Conservation (phyloP, 2,888 invertebrate species). For the Acanthosepion lycidas region DNA sequence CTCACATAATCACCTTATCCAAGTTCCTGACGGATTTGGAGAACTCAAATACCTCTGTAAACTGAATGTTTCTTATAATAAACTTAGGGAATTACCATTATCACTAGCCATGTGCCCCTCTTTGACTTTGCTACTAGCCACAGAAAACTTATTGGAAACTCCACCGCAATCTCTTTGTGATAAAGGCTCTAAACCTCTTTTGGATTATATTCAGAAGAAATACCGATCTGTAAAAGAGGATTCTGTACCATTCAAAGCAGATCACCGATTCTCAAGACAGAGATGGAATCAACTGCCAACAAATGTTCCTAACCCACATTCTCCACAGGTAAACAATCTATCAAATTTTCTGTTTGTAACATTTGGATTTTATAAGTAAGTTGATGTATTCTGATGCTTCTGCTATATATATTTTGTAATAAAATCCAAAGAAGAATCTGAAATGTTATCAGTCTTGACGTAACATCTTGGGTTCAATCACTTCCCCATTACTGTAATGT, state of each 20-base stretch:
- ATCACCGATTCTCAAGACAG: slow-evolving; percentile 68
- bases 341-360: not conserved
- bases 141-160: slow-evolving; percentile 66
- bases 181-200: slow-evolving; percentile 65
- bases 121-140: slow-evolving; percentile 67
- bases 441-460: too few species aligned
- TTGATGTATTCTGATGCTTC: too few species aligned
- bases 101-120: slow-evolving; percentile 67
- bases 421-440: too few species aligned
- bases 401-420: too few species aligned
- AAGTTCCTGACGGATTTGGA: slow-evolving; percentile 69
- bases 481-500: too few species aligned
- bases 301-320: slow-evolving; percentile 71
- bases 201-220: not conserved
- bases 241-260: slow-evolving; percentile 57
- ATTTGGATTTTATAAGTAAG: too few species aligned
- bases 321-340: slow-evolving; percentile 61
- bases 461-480: too few species aligned
- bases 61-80: slow-evolving; percentile 71
- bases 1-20: slow-evolving; percentile 68
- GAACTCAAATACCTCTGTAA: slow-evolving; percentile 69
- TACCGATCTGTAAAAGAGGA: not conserved
- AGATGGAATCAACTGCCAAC: slow-evolving; percentile 71
- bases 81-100: slow-evolving; percentile 68
- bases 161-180: slow-evolving; percentile 72